Base-by-base conservation (phyloP, 1,140 invertebrate species). In the Drosophila subobscura region DNA sequence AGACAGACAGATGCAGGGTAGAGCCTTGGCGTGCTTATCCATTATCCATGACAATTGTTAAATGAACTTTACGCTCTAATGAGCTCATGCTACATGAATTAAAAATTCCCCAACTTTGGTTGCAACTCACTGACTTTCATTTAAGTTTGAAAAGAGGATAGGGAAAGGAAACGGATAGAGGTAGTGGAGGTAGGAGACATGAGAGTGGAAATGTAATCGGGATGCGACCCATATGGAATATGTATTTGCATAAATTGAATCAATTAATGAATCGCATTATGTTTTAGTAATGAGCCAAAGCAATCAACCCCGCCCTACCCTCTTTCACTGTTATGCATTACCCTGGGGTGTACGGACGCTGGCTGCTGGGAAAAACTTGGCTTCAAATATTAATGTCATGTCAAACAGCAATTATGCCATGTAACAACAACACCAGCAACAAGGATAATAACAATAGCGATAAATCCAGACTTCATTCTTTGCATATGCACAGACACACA, bases 371-470 rank as follows among this genome's bases (percentile, higher is more conserved):
- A 49, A 67, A 70, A 56, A 74, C 71, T 58, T 66, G 56, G 54
- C 74, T 88, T 74, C 72, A 83, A 88, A 88, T 88, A 88, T 88
- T 88, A 83, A 88, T 88, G 83, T 88, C 83, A 88, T 88, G 83
- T 88, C 83, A 86, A 86, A 88, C 83, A 76, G 83, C 83, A 86
- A 86, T 86, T 88, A 88, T 77, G 79, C 53, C 78, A 76, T 88
- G 83, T 88, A 67, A 63, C 75, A 83, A 68, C 74, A 78, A 57
- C 25, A 41, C 10, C 45, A 29, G 20, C 27, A 60, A 22, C 27
- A 56, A 59, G 55, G 71, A 74, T 71, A 46, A 41, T 54, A 77
- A 67, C 45, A 81, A 68, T 44, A 41, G 53, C 57, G 52, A 85
- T 63, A 86, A 85, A 86, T 85, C 64, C 66, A 46, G 59, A 67